phyloP scores from a whole-genome alignment of 2,113 vertebrate genomes.

The Scopus umbretta region DNA sequence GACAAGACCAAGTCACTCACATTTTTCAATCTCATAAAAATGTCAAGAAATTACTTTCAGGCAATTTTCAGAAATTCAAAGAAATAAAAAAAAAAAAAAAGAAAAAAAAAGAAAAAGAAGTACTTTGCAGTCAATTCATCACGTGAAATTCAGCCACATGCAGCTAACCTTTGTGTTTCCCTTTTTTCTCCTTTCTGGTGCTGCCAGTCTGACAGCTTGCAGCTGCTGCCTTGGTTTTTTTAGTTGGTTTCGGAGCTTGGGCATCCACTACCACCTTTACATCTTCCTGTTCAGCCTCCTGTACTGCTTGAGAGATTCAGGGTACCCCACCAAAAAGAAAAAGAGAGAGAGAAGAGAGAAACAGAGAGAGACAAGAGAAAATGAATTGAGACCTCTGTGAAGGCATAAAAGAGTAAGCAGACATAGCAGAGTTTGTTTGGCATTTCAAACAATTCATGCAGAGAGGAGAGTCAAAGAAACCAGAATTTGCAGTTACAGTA shows the following conservation, averaged over 20 bases:
- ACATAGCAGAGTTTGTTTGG: not conserved
- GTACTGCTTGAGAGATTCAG: slow-evolving; percentile 79
- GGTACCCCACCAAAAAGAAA: slow-evolving; percentile 30
- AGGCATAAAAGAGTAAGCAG: slow-evolving; percentile 27
- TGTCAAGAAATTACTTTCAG: not conserved
- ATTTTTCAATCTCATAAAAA: not conserved
- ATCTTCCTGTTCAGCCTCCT: slow-evolving; percentile 91
- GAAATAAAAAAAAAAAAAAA: not conserved
- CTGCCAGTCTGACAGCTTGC: slow-evolving; percentile 87
- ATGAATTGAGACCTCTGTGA: slow-evolving; percentile 17
- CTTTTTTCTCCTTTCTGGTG: slow-evolving; percentile 91
- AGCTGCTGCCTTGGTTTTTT: slow-evolving; percentile 85
- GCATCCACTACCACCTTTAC: slow-evolving; percentile 78
- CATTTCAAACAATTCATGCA: slow-evolving; percentile 1
- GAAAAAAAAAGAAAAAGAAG: not conserved
- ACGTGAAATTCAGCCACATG: slow-evolving; percentile 43
- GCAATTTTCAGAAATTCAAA: not conserved
- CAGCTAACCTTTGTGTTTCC: slow-evolving; percentile 94
- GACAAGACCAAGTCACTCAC: not conserved
- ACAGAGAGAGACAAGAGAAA: not conserved
- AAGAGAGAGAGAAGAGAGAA: not conserved
- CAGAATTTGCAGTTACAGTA: not conserved
- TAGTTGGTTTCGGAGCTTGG: slow-evolving; percentile 86
- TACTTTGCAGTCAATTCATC: not conserved
- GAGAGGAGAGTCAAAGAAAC: not conserved